A percentile compares a stretch with the other conserved stretches of the same genome.
phyloP scores from a whole-genome alignment of 2,888 invertebrate species.

The Oscheius sp. region DNA sequence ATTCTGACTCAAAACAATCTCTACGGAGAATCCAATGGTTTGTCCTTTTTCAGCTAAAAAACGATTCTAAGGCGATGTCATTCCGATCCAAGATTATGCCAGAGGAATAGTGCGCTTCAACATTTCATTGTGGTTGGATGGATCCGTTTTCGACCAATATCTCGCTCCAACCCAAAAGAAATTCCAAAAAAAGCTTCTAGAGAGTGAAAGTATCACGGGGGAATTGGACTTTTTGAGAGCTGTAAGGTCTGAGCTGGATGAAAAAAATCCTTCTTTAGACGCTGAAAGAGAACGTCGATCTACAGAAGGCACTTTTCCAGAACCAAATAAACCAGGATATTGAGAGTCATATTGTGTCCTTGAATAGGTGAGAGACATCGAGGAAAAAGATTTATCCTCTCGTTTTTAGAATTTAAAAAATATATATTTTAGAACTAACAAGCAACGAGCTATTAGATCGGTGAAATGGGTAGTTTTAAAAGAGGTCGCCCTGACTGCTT shows the following conservation, averaged over 20 bases:
- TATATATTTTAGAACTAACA: no score
- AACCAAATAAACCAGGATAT: not conserved
- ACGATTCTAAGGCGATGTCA: not conserved
- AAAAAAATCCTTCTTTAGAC: not conserved
- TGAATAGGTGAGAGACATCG: not conserved
- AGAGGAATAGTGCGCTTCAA: not conserved
- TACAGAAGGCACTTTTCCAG: not conserved
- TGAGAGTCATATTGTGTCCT: not conserved
- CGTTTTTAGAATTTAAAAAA: no score
- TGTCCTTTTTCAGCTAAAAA: not conserved
- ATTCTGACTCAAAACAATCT: not conserved
- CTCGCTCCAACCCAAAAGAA: not conserved
- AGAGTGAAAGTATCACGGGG: no score
- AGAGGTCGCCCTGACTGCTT: not conserved
- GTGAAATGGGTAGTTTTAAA: not conserved
- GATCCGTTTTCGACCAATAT: not conserved
- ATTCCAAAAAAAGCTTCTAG: not conserved
- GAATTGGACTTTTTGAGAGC: not conserved
- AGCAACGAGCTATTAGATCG: no score
- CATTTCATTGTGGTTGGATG: conserved; percentile 1
- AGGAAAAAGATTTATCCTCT: no score
- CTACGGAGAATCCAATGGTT: conserved; percentile 6
- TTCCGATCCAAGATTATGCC: not conserved
- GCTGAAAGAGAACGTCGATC: not conserved
- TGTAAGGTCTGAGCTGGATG: not conserved